phyloP scores from a whole-genome alignment of 2,797 vertebrate genomes.

The Cyclura pinguis region DNA sequence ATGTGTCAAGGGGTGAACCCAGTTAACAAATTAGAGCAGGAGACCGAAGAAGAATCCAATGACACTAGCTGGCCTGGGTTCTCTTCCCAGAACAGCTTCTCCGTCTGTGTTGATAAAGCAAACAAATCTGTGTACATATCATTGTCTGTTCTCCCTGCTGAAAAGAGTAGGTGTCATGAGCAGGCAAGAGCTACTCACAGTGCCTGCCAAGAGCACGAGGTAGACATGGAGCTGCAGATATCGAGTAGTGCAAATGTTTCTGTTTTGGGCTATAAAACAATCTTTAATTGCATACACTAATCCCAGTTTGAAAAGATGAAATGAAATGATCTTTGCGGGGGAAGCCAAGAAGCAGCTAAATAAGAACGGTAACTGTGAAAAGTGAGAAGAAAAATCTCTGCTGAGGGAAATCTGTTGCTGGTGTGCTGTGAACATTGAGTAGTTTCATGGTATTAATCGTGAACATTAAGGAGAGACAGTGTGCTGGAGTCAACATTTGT shows the following conservation, averaged over 20 bases:
- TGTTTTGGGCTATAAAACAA: neutral
- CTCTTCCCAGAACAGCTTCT: neutral
- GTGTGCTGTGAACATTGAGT: neutral
- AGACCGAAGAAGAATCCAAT: neutral
- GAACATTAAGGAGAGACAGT: conserved; percentile 10
- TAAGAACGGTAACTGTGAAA: neutral
- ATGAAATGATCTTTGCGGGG: neutral
- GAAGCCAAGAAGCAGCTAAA: conserved; percentile 4
- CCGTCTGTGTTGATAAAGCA: neutral
- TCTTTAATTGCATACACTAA: neutral
- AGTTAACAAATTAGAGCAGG: neutral
- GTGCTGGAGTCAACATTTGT: neutral
- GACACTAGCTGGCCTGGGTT: neutral
- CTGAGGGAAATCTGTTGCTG: neutral
- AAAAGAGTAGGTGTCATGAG: neutral
- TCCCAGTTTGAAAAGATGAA: conserved; percentile 22
- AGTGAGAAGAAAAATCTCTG: neutral
- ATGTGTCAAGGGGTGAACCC: neutral
- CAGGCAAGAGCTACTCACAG: neutral
- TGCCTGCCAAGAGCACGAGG: neutral
- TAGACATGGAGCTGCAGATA: neutral
- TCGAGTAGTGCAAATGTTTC: neutral
- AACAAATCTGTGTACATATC: neutral
- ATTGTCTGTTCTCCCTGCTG: neutral
- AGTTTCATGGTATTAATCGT: neutral